Evolutionary conservation across 2,113 vertebrate species (phyloP).

Genomic region (Ursus arctos): DNA sequence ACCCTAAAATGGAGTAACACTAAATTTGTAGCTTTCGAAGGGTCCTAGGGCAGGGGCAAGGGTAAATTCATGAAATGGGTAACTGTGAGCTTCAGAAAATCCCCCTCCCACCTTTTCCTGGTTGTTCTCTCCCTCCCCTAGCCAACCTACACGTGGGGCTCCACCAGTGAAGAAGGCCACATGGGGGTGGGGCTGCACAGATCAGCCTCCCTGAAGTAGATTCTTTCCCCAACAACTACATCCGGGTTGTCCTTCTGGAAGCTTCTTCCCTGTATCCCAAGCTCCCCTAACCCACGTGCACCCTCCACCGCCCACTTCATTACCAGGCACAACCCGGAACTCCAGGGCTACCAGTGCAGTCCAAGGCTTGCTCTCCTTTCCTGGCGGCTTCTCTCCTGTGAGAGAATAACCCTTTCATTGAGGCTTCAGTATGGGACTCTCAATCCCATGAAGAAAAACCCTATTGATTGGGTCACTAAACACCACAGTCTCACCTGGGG

Average conservation of each 20-base stretch:
- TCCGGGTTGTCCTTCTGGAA: background rate
- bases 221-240: background rate
- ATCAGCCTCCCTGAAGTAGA: background rate
- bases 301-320: background rate
- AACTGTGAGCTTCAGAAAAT: background rate
- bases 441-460: background rate
- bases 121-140: background rate
- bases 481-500: background rate
- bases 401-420: background rate
- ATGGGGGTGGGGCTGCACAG: background rate
- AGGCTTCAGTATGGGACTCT: background rate
- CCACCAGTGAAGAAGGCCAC: background rate
- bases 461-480: background rate
- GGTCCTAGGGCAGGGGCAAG: background rate
- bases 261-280: background rate
- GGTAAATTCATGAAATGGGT: background rate
- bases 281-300: background rate
- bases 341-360: background rate
- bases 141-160: rapidly evolving
- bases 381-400: background rate
- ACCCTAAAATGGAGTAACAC: background rate
- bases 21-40: background rate
- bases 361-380: background rate
- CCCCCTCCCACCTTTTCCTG: background rate
- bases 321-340: background rate